A percentile compares a stretch with the other conserved stretches of the same genome.
Conservation (phyloP, 2,888 invertebrate genomes). For the Mylabris sibirica region DNA sequence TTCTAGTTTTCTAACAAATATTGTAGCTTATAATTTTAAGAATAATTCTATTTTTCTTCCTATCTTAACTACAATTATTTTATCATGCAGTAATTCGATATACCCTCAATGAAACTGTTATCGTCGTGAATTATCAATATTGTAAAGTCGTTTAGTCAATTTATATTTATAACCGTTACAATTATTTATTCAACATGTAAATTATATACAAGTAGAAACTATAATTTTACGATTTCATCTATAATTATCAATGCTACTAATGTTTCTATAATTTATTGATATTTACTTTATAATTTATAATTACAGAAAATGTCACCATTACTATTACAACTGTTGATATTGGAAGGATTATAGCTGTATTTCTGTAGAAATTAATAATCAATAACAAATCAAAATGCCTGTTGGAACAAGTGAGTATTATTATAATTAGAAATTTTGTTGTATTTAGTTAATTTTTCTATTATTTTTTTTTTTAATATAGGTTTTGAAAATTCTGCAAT, state of each 20-base stretch:
- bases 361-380: not conserved
- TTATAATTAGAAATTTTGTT: not conserved
- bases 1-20: not conserved
- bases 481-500: conserved; percentile 74
- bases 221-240: conserved; percentile 19
- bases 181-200: conserved; percentile 2
- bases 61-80: not conserved
- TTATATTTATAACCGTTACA: not conserved
- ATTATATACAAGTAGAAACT: conserved; percentile 19
- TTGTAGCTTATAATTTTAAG: not conserved
- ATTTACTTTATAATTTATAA: conserved; percentile 15
- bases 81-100: not conserved
- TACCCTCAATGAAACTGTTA: not conserved
- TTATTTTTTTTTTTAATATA: conserved; percentile 55
- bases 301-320: conserved; percentile 24
- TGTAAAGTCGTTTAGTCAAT: not conserved
- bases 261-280: not conserved
- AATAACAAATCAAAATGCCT: conserved; percentile 34
- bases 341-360: not conserved
- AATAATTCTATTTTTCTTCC: not conserved
- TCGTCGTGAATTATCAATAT: not conserved
- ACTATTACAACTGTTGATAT: not conserved
- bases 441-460: not conserved
- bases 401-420: conserved; percentile 41
- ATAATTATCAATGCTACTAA: conserved; percentile 16